phyloP scores from a whole-genome alignment of 2,797 vertebrate genomes.

The Mormyrus proboscirostris region DNA sequence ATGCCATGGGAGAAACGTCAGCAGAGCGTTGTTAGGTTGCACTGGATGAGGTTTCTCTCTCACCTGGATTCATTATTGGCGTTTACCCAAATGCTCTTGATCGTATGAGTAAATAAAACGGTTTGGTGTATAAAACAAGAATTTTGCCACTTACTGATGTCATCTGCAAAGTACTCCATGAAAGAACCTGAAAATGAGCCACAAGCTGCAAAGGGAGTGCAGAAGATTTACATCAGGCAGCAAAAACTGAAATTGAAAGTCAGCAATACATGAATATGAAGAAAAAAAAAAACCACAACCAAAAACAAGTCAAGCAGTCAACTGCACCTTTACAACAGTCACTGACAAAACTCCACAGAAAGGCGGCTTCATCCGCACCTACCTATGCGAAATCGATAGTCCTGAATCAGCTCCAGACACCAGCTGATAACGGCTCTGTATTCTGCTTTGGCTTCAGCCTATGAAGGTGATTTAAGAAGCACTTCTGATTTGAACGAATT shows the following conservation, averaged over 20 bases:
- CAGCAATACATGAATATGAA: neutral
- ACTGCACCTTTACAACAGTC: neutral
- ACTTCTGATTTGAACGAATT: neutral
- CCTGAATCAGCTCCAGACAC: constrained; percentile 72
- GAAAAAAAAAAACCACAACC: neutral
- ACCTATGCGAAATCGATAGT: constrained; percentile 82
- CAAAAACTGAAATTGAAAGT: neutral
- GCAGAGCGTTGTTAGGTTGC: too few species aligned
- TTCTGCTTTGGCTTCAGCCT: constrained; percentile 69
- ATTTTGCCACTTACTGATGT: constrained; percentile 77
- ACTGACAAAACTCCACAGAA: neutral
- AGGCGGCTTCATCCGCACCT: constrained; percentile 17
- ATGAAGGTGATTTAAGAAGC: neutral
- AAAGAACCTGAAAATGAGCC: constrained; percentile 81
- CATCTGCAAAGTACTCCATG: constrained; percentile 76
- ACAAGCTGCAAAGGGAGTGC: constrained; percentile 60
- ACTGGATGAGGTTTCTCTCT: neutral
- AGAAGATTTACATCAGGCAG: neutral
- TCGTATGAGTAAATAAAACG: neutral
- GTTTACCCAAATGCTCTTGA: neutral
- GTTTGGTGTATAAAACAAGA: neutral
- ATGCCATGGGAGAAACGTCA: neutral
- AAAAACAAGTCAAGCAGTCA: neutral
- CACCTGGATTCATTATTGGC: neutral
- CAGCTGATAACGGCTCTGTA: constrained; percentile 66